Percentiles rank a stretch among this genome's conserved stretches.
Evolutionary conservation across 2,888 invertebrate genomes (phyloP).

Genomic region (Actias luna): DNA sequence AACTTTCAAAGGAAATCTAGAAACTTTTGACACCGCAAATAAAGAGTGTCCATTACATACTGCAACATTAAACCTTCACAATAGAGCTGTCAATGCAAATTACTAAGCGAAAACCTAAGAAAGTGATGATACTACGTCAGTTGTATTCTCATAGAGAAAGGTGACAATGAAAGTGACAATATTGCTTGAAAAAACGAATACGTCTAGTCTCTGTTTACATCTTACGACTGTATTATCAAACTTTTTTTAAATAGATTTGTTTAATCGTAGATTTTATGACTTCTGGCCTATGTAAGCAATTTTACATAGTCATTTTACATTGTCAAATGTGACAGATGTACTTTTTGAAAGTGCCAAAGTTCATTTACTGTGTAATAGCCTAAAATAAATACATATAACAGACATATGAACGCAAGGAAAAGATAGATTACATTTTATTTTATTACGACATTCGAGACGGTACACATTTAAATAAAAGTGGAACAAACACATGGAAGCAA

Average conservation of each 20-base stretch:
- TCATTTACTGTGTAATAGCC: too few species aligned
- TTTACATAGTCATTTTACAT: too few species aligned
- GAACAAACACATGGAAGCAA: too few species aligned
- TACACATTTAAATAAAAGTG: too few species aligned
- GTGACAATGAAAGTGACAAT: conserved; percentile 39
- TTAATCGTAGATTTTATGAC: too few species aligned
- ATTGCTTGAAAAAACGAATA: neutral
- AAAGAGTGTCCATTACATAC: conserved; percentile 2
- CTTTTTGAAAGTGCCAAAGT: too few species aligned
- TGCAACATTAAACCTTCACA: neutral
- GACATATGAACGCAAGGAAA: too few species aligned
- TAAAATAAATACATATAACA: too few species aligned
- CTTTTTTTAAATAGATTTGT: neutral
- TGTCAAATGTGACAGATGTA: too few species aligned
- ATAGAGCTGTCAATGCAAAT: neutral
- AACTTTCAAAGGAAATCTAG: neutral
- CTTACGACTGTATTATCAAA: neutral
- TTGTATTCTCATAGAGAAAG: conserved; percentile 32
- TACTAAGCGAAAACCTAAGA: neutral
- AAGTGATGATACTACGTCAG: neutral
- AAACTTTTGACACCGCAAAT: neutral
- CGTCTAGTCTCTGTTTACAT: neutral
- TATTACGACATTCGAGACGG: too few species aligned
- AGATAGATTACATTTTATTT: too few species aligned
- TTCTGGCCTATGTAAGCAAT: too few species aligned